A percentile compares a stretch with the other conserved stretches of the same genome.
These are phyloP conservation scores for Mythimna vitellina DNA, from an alignment of 2,888 invertebrate species.

Conservation along the genomic window DNA sequence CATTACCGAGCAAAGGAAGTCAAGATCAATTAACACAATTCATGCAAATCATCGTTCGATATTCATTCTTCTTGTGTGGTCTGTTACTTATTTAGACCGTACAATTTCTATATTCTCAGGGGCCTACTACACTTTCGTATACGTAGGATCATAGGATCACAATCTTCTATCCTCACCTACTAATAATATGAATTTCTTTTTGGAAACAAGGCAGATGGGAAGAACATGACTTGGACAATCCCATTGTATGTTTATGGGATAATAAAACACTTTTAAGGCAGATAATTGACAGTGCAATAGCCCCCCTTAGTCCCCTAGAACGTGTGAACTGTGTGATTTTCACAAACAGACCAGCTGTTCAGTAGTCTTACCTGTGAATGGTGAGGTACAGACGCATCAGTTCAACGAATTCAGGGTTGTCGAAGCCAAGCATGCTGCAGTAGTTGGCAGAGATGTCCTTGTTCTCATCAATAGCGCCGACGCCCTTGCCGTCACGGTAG, in stretches of 20 bases:
- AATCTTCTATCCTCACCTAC: background rate
- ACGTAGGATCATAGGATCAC: background rate
- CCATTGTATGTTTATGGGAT: no score
- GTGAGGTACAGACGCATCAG: slow-evolving; percentile 98
- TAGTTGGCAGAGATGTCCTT: slow-evolving; percentile 99
- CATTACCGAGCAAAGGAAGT: slow-evolving; percentile 22
- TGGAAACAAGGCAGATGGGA: background rate
- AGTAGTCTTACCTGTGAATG: slow-evolving; percentile 92
- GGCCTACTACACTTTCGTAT: background rate
- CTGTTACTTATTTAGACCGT: background rate
- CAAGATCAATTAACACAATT: slow-evolving; percentile 27
- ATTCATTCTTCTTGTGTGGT: slow-evolving; percentile 34
- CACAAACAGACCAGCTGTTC: background rate
- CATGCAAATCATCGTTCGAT: slow-evolving; percentile 52
- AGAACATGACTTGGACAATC: background rate
- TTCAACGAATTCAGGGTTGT: slow-evolving; percentile 95
- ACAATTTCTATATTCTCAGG: background rate
- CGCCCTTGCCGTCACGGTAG: slow-evolving; percentile 95
- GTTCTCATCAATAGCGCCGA: slow-evolving; percentile 96
- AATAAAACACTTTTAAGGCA: no score
- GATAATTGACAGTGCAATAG: background rate
- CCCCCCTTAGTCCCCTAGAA: background rate
- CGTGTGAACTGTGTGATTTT: background rate
- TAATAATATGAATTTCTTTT: background rate
- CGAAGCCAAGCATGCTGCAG: slow-evolving; percentile 97